phyloP scores from a whole-genome alignment of 2,888 invertebrate genomes.

The Asteroscopus sphinx region DNA sequence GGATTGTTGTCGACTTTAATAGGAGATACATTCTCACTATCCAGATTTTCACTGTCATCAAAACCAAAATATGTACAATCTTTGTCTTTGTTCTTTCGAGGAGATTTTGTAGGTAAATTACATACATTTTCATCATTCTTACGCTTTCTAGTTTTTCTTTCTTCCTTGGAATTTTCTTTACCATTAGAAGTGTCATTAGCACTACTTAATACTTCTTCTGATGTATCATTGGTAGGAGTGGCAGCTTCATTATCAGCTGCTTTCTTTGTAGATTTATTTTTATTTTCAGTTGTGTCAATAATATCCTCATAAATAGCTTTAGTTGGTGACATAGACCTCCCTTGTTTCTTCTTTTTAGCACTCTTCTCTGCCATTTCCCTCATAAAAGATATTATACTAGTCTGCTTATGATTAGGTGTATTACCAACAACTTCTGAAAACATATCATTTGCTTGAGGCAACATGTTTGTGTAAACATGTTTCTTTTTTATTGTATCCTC shows the following conservation, averaged over 20 bases:
- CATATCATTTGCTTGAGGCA: conserved; percentile 66
- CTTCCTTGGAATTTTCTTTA: conserved; percentile 57
- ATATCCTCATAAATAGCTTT: conserved; percentile 72
- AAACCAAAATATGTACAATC: conserved; percentile 83
- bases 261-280: conserved; percentile 21
- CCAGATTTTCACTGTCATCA: conserved; percentile 78
- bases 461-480: conserved; percentile 83
- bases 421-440: conserved; percentile 66
- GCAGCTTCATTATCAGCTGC: conserved; percentile 30
- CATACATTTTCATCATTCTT: conserved; percentile 57
- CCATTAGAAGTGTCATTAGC: conserved; percentile 56
- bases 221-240: conserved; percentile 54
- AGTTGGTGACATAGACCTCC: conserved; percentile 67
- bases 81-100: conserved; percentile 63
- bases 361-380: conserved; percentile 78
- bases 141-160: conserved; percentile 52
- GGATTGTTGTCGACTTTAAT: conserved; percentile 63
- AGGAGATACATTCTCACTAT: conserved; percentile 82
- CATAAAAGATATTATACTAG: conserved; percentile 85
- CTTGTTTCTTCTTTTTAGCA: conserved; percentile 77
- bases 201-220: conserved; percentile 45
- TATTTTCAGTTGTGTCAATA: conserved; percentile 39
- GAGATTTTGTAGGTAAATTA: conserved; percentile 52
- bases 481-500: conserved; percentile 75
- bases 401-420: conserved; percentile 76